Conservation (phyloP, 2,113 vertebrate species). For the Myxocyprinus asiaticus region DNA sequence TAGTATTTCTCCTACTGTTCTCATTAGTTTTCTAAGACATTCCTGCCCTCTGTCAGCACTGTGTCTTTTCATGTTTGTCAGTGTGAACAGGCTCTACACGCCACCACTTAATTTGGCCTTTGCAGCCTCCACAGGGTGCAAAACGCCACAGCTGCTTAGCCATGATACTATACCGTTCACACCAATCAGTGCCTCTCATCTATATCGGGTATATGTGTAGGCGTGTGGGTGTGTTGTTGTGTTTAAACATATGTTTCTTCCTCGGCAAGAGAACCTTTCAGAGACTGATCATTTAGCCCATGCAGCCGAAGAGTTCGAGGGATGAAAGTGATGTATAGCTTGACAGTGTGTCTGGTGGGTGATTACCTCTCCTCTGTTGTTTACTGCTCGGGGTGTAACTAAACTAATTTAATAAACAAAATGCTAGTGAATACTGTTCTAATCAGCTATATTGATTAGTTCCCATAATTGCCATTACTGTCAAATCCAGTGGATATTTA, state of each 20-base stretch:
- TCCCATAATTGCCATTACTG: conserved; percentile 6
- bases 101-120: conserved; percentile 54
- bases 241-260: conserved; percentile 27
- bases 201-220: conserved; percentile 3
- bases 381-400: conserved; percentile 3
- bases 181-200: conserved; percentile 5
- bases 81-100: conserved; percentile 55
- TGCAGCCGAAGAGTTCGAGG: background rate
- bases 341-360: conserved; percentile 8
- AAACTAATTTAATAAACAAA: conserved; percentile 40
- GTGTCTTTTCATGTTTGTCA: background rate
- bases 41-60: conserved; percentile 3
- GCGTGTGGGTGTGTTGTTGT: conserved; percentile 33
- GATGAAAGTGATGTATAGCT: background rate
- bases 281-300: conserved; percentile 4
- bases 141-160: conserved; percentile 50
- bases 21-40: conserved; percentile 24
- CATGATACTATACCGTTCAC: conserved; percentile 31
- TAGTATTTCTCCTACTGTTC: conserved; percentile 28
- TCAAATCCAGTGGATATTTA: background rate
- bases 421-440: conserved; percentile 1
- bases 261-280: conserved; percentile 17
- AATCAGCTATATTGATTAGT: conserved; percentile 19
- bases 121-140: conserved; percentile 53
- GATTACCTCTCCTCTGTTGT: background rate